phyloP scores from a whole-genome alignment of 2,888 invertebrate species.

The Andrena dorsata region DNA sequence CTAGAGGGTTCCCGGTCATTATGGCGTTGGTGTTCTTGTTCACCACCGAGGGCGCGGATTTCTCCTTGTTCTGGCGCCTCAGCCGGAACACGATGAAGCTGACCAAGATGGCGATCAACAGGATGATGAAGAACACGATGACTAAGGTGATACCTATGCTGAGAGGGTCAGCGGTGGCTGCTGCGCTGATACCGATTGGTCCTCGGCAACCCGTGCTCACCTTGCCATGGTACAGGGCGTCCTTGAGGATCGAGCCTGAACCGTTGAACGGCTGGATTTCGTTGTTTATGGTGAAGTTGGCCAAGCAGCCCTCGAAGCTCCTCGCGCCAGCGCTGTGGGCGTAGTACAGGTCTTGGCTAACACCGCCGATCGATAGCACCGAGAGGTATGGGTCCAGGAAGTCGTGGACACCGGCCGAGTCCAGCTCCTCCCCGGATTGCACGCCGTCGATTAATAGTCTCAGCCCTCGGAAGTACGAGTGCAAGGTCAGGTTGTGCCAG shows the following conservation, averaged over 20 bases:
- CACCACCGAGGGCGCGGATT: slow-evolving; percentile 90
- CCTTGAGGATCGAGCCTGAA: slow-evolving; percentile 92
- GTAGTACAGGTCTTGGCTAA: slow-evolving; percentile 88
- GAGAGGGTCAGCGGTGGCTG: slow-evolving; percentile 93
- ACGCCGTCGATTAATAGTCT: slow-evolving; percentile 90
- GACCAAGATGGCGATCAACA: slow-evolving; percentile 94
- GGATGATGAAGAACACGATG: slow-evolving; percentile 96
- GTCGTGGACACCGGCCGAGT: slow-evolving; percentile 94
- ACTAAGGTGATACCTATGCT: slow-evolving; percentile 97
- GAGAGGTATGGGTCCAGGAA: slow-evolving; percentile 96
- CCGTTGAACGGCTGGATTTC: slow-evolving; percentile 96
- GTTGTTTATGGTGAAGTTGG: slow-evolving; percentile 95
- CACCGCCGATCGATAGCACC: slow-evolving; percentile 92
- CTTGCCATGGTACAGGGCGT: slow-evolving; percentile 90
- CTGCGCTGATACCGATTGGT: slow-evolving; percentile 90
- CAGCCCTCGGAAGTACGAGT: slow-evolving; percentile 90
- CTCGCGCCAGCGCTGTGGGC: slow-evolving; percentile 86
- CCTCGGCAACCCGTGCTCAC: slow-evolving; percentile 91
- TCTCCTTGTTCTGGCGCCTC: slow-evolving; percentile 94
- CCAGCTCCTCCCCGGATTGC: slow-evolving; percentile 93
- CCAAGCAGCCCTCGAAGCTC: slow-evolving; percentile 95
- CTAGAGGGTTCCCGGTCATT: slow-evolving; percentile 89
- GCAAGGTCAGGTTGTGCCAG: slow-evolving; percentile 95
- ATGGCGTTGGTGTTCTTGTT: slow-evolving; percentile 92
- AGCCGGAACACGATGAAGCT: slow-evolving; percentile 97